phyloP scores from a whole-genome alignment of 2,888 invertebrate genomes.

The Colletes collaris region DNA sequence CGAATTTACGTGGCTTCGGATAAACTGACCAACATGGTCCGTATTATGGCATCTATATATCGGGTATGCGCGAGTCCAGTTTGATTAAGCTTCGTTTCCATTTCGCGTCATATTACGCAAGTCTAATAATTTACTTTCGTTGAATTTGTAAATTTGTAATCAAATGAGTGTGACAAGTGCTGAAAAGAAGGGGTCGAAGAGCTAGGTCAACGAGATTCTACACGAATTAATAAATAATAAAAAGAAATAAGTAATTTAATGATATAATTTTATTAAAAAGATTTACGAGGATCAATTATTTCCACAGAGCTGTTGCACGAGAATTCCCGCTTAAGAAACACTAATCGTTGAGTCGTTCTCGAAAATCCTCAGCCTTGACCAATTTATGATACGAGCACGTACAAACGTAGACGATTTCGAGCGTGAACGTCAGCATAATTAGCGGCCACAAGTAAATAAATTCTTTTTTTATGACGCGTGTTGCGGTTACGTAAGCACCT shows the following conservation, averaged over 20 bases:
- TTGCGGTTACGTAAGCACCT: constrained; percentile 49
- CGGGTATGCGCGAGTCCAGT: constrained; percentile 27
- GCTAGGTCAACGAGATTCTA: too few species aligned
- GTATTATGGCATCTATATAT: constrained; percentile 22
- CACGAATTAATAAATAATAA: too few species aligned
- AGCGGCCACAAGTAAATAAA: constrained; percentile 50
- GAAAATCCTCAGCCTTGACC: constrained; percentile 43
- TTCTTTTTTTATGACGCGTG: constrained; percentile 44
- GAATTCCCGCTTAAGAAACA: too few species aligned
- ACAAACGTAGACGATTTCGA: constrained; percentile 4
- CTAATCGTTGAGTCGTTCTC: too few species aligned
- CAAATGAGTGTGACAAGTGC: too few species aligned
- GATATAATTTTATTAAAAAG: too few species aligned
- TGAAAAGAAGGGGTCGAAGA: too few species aligned
- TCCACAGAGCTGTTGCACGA: too few species aligned
- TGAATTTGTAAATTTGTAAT: neutral
- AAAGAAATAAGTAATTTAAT: too few species aligned
- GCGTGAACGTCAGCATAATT: constrained; percentile 44
- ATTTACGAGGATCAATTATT: too few species aligned
- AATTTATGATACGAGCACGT: constrained; percentile 23
- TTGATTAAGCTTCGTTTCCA: constrained; percentile 36
- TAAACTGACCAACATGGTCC: constrained; percentile 60
- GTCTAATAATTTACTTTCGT: constrained; percentile 4
- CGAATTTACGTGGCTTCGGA: constrained; percentile 69
- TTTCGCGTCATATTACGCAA: constrained; percentile 26